Evolutionary conservation across 2,113 vertebrate species (phyloP).

Genomic region (Pelusios castaneus): DNA sequence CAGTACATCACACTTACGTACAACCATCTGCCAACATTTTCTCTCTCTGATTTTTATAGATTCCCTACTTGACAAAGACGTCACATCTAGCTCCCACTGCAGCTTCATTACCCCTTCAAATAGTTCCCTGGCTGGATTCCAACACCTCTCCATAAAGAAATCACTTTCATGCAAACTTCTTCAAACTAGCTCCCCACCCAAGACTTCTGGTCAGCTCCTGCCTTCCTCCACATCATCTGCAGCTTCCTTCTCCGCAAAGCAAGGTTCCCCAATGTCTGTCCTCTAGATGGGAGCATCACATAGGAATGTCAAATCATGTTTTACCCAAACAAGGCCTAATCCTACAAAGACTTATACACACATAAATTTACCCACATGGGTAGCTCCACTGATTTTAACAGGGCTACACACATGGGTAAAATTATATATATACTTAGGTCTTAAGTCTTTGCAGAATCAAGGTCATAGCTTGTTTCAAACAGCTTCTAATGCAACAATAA

Average conservation of each 20-base stretch:
- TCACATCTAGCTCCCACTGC: background rate
- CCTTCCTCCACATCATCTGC: background rate
- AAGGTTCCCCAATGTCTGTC: background rate
- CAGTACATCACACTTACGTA: background rate
- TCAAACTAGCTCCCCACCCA: background rate
- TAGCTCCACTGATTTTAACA: background rate
- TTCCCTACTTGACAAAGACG: background rate
- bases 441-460: background rate
- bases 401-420: background rate
- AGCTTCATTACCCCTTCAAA: background rate
- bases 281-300: background rate
- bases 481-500: too few species aligned
- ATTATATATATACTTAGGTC: background rate
- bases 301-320: background rate
- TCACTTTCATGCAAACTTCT: background rate
- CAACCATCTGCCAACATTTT: background rate
- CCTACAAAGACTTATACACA: background rate
- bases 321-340: background rate
- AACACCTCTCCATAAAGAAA: background rate
- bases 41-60: background rate
- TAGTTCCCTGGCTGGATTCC: background rate
- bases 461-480: background rate
- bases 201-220: background rate
- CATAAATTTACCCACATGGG: accelerated
- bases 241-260: background rate